Evolutionary conservation across 2,113 vertebrate genomes (phyloP).

Genomic region (Entosphenus tridentatus): DNA sequence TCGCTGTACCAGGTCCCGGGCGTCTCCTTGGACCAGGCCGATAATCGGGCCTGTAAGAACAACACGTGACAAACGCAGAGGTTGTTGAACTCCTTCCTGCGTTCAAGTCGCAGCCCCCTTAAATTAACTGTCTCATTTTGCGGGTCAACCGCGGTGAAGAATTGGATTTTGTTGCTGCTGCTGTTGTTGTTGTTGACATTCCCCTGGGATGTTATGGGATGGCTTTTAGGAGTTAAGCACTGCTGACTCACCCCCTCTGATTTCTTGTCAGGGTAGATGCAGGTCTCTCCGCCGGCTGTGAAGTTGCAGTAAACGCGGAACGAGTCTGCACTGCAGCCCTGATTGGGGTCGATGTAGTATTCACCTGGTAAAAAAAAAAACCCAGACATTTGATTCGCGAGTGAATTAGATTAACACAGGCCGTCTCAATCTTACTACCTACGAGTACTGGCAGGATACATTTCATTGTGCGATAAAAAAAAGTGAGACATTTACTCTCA

Average conservation of each 20-base stretch:
- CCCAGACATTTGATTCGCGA: no score
- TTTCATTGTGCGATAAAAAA: no score
- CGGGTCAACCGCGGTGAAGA: not conserved
- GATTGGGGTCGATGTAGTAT: slow-evolving; percentile 89
- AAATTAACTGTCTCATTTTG: not conserved
- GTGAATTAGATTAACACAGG: no score
- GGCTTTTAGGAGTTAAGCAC: not conserved
- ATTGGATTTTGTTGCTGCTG: not conserved
- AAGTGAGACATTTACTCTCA: no score
- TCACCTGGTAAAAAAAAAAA: slow-evolving; percentile 28
- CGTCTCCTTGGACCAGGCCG: slow-evolving; percentile 58
- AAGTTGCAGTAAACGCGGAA: slow-evolving; percentile 74
- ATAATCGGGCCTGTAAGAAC: slow-evolving; percentile 39
- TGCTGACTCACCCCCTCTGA: slow-evolving; percentile 36
- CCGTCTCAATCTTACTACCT: no score
- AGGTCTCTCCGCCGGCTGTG: slow-evolving; percentile 60
- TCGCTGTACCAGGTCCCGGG: slow-evolving; percentile 62
- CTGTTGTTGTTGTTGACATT: no score
- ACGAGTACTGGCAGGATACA: no score
- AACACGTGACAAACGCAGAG: not conserved
- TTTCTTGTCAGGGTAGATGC: slow-evolving; percentile 52
- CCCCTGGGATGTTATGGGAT: no score
- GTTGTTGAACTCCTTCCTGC: no score
- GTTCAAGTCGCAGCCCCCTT: no score
- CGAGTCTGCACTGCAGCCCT: slow-evolving; percentile 50